Evolutionary conservation across 1,140 invertebrate genomes (phyloP).

Genomic region (Lamellibrachia luymesi): DNA sequence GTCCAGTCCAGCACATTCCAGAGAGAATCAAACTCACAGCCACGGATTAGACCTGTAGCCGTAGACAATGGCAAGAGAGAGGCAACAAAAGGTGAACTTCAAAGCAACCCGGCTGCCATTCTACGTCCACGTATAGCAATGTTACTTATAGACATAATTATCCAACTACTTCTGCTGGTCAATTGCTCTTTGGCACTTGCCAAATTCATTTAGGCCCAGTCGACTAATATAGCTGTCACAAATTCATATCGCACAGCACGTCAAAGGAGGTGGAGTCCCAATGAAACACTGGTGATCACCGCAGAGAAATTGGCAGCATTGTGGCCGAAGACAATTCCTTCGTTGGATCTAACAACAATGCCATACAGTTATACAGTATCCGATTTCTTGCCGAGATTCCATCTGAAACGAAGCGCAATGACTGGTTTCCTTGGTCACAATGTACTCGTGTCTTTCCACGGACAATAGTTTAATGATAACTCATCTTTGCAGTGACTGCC

Average conservation of each 20-base stretch:
- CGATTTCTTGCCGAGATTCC: neutral
- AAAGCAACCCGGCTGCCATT: neutral
- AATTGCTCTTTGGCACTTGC: neutral
- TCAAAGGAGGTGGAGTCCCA: neutral
- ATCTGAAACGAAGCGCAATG: neutral
- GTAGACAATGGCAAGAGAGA: neutral
- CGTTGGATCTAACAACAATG: neutral
- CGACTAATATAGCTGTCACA: neutral
- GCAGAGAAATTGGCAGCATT: neutral
- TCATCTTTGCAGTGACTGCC: neutral
- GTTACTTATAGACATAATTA: neutral
- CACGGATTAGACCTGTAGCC: neutral
- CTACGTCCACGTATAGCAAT: neutral
- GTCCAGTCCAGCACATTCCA: neutral
- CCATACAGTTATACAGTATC: neutral
- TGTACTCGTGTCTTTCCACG: neutral
- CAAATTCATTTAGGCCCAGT: neutral
- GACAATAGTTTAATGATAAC: neutral
- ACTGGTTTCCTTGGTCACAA: neutral
- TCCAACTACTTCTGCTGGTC: neutral
- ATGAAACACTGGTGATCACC: neutral
- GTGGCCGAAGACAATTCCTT: neutral
- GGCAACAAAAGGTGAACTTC: neutral
- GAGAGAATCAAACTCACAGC: neutral
- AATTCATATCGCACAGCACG: neutral